A percentile compares a stretch with the other conserved stretches of the same genome.
phyloP scores from a whole-genome alignment of 2,113 vertebrate genomes.

The Halcyon senegalensis region DNA sequence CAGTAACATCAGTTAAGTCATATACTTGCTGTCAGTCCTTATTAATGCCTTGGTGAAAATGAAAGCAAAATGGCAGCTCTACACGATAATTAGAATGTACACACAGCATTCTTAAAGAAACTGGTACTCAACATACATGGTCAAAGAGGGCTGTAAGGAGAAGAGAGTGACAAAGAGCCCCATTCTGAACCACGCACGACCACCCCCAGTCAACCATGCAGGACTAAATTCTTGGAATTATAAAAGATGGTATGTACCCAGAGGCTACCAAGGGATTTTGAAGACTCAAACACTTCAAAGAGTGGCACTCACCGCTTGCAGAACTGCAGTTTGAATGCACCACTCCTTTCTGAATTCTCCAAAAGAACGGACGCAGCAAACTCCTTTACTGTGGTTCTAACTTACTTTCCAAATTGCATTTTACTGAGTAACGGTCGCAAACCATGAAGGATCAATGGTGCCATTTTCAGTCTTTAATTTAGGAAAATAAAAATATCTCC shows the following conservation, averaged over 20 bases:
- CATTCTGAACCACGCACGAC: not conserved
- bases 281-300: not conserved
- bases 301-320: not conserved
- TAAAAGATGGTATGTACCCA: not conserved
- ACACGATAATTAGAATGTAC: not conserved
- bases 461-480: not conserved
- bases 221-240: not conserved
- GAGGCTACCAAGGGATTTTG: not conserved
- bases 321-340: not conserved
- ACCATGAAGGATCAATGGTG: not conserved
- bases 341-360: not conserved
- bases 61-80: not conserved
- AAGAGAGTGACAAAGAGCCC: not conserved
- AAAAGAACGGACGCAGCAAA: not conserved
- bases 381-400: not conserved
- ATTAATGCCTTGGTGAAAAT: not conserved
- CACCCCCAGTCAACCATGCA: not conserved
- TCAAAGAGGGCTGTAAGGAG: not conserved
- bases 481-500: not conserved
- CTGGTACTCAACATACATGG: accelerated
- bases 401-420: not conserved
- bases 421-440: not conserved
- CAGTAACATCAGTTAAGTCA: not conserved
- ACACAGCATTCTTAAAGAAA: not conserved
- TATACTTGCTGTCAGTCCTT: not conserved